A percentile compares a stretch with the other conserved stretches of the same genome.
Evolutionary conservation across 2,888 invertebrate species (phyloP).

Genomic region (Amphipoea lucens): DNA sequence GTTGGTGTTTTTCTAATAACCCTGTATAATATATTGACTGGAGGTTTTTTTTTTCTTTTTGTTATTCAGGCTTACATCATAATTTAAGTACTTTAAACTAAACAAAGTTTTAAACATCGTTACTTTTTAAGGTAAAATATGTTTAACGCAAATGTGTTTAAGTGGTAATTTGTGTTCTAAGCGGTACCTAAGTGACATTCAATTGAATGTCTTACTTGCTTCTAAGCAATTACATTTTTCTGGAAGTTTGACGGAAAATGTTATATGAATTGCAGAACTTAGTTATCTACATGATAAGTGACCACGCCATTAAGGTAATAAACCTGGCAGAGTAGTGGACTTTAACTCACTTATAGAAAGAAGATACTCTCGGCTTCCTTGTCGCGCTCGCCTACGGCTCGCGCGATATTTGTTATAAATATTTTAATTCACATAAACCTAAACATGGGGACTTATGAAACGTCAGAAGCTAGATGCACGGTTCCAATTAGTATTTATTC

Average conservation of each 20-base stretch:
- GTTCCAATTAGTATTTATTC: no score
- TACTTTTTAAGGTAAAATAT: no score
- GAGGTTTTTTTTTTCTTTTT: not conserved
- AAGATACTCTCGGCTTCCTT: not conserved
- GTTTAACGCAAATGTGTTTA: no score
- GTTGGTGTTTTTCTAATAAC: no score
- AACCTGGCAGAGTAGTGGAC: not conserved
- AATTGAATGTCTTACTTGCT: not conserved
- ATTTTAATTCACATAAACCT: no score
- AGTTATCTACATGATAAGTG: not conserved
- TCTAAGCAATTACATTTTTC: constrained; percentile 5
- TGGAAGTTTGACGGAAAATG: constrained; percentile 15
- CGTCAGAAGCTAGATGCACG: no score
- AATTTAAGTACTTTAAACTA: not conserved
- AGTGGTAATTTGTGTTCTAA: not conserved
- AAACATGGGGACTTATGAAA: no score
- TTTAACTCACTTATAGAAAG: not conserved
- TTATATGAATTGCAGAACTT: constrained; percentile 30
- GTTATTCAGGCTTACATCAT: no score
- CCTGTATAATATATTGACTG: no score
- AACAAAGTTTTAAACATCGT: not conserved
- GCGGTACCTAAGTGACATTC: not conserved
- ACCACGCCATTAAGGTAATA: constrained; percentile 12
- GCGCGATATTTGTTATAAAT: no score
- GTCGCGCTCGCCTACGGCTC: no score